Conservation (phyloP, 2,113 vertebrate species). For the Candoia aspera region DNA sequence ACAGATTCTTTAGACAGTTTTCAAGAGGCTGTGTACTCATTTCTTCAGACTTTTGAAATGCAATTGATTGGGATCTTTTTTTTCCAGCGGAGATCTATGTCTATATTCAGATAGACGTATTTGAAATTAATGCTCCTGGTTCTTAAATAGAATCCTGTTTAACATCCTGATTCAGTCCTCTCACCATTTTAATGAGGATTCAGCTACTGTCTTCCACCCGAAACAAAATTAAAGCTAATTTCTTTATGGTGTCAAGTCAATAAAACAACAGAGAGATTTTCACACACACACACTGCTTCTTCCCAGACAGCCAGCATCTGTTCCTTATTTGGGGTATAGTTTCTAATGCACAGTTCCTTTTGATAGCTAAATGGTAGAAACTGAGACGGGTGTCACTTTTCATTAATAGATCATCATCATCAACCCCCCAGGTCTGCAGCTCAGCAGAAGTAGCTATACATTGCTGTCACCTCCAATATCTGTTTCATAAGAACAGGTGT, state of each 20-base stretch:
- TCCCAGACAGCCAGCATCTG: slow-evolving; percentile 63
- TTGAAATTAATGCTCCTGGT: slow-evolving; percentile 55
- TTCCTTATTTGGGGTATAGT: slow-evolving; percentile 58
- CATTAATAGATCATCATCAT: neutral
- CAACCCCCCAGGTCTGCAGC: neutral
- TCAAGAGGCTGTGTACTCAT: slow-evolving; percentile 17
- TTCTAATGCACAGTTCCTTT: slow-evolving; percentile 20
- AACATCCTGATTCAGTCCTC: slow-evolving; percentile 72
- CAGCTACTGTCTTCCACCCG: slow-evolving; percentile 71
- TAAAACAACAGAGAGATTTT: slow-evolving; percentile 65
- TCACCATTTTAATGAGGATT: slow-evolving; percentile 66
- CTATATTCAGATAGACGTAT: slow-evolving; percentile 43
- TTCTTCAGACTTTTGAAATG: slow-evolving; percentile 40
- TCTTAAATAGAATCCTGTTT: slow-evolving; percentile 72
- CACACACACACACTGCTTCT: neutral
- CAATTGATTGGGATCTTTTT: slow-evolving; percentile 32
- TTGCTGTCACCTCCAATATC: neutral
- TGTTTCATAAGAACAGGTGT: neutral
- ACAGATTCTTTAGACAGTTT: slow-evolving; percentile 32
- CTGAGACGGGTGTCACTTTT: neutral
- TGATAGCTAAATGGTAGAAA: slow-evolving; percentile 40
- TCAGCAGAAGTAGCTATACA: neutral
- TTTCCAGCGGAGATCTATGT: slow-evolving; percentile 35
- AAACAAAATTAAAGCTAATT: slow-evolving; percentile 74
- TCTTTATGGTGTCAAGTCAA: slow-evolving; percentile 72